These are phyloP conservation scores for Cryptocephalus moraei DNA, from an alignment of 2,888 invertebrate genomes.

Conservation along the genomic window DNA sequence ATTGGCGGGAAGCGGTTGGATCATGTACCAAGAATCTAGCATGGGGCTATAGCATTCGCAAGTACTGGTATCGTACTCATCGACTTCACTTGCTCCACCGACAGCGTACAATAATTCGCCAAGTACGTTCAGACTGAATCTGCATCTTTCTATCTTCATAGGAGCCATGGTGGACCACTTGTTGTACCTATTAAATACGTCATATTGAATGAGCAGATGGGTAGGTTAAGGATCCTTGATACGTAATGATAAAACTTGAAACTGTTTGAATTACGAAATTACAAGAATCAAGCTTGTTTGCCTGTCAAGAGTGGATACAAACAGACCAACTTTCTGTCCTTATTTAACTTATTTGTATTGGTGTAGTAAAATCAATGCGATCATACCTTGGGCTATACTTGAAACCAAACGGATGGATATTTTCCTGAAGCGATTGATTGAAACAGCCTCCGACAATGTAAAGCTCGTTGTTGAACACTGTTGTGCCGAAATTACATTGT, in stretches of 20 bases:
- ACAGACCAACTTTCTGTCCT: neutral
- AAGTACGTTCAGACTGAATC: constrained; percentile 54
- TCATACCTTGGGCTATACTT: constrained; percentile 42
- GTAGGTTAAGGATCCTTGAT: too few species aligned
- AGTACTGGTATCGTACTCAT: constrained; percentile 40
- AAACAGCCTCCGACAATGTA: constrained; percentile 65
- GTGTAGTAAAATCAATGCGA: neutral
- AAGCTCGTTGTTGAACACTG: constrained; percentile 56
- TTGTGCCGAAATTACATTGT: constrained; percentile 62
- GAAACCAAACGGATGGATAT: constrained; percentile 64
- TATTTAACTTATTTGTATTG: neutral
- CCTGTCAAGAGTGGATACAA: neutral
- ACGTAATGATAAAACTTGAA: neutral
- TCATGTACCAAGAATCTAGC: constrained; percentile 47
- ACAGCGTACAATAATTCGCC: constrained; percentile 48
- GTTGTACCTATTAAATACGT: constrained; percentile 34
- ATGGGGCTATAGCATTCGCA: constrained; percentile 52
- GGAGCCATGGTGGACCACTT: constrained; percentile 60
- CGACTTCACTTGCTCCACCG: constrained; percentile 52
- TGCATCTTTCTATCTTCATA: constrained; percentile 53
- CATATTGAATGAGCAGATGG: too few species aligned
- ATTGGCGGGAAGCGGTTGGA: constrained; percentile 45
- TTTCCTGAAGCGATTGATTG: constrained; percentile 56
- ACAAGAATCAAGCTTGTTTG: neutral
- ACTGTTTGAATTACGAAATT: too few species aligned